phyloP scores from a whole-genome alignment of 2,888 invertebrate species.

The Ochlodes sylvanus region DNA sequence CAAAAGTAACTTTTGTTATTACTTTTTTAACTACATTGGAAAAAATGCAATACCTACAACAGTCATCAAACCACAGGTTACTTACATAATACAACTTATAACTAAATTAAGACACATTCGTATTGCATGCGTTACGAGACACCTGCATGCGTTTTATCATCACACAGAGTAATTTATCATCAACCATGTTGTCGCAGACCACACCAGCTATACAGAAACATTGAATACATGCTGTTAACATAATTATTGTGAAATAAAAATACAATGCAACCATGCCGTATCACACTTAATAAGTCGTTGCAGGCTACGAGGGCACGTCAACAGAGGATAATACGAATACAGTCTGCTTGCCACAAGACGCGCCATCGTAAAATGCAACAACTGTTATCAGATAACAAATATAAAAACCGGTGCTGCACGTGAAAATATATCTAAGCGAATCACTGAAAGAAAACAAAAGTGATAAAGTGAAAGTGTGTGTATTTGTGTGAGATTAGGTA shows the following conservation, averaged over 20 bases:
- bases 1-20: no score
- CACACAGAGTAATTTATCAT: neutral
- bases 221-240: slow-evolving; percentile 28
- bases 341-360: no score
- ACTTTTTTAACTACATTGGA: no score
- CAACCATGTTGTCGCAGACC: slow-evolving; percentile 10
- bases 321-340: no score
- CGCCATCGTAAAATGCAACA: neutral
- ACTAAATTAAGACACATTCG: slow-evolving; percentile 8
- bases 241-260: slow-evolving; percentile 21
- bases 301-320: neutral
- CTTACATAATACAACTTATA: neutral
- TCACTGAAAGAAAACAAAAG: neutral
- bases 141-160: slow-evolving; percentile 15
- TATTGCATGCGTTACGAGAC: slow-evolving; percentile 25
- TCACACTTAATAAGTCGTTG: neutral
- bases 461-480: neutral
- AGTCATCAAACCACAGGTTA: neutral
- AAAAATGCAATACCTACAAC: neutral
- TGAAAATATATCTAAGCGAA: neutral
- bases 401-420: neutral
- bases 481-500: neutral
- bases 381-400: neutral
- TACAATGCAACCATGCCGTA: slow-evolving; percentile 10
- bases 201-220: slow-evolving; percentile 3